Percentiles rank a stretch among this genome's conserved stretches.
Evolutionary conservation across 2,888 invertebrate species (phyloP).

Genomic region (Hemithea aestivaria): DNA sequence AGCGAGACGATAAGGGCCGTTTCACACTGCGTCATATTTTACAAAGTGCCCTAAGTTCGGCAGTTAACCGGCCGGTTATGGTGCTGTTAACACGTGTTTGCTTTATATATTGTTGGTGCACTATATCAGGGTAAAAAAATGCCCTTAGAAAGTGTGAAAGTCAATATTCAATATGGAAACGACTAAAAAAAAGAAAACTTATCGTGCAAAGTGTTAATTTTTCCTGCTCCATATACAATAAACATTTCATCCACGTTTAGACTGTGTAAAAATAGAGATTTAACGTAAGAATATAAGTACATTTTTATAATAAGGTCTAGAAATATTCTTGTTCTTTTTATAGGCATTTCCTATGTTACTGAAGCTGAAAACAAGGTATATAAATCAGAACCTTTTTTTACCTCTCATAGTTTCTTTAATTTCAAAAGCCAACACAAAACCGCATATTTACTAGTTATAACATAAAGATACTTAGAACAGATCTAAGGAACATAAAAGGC

Average conservation of each 20-base stretch:
- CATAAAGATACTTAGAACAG: too few species aligned
- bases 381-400: too few species aligned
- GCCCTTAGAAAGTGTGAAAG: slow-evolving; percentile 32
- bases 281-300: too few species aligned
- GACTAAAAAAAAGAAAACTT: too few species aligned
- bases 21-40: slow-evolving; percentile 72
- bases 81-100: slow-evolving; percentile 75
- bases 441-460: too few species aligned
- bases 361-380: slow-evolving; percentile 16
- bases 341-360: slow-evolving; percentile 19
- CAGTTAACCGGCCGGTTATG: slow-evolving; percentile 73
- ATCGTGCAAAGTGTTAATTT: too few species aligned
- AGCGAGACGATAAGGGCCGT: slow-evolving; percentile 59
- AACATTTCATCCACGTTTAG: too few species aligned
- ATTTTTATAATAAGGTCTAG: neutral
- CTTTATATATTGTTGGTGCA: slow-evolving; percentile 64
- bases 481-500: neutral
- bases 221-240: too few species aligned
- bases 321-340: neutral
- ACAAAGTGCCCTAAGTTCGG: slow-evolving; percentile 74
- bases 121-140: slow-evolving; percentile 58
- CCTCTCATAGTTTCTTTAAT: too few species aligned
- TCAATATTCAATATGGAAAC: slow-evolving; percentile 16
- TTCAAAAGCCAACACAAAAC: too few species aligned
- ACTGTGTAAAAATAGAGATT: too few species aligned